Base-by-base conservation (phyloP, 2,888 invertebrate species). In the Therioaphis trifolii region DNA sequence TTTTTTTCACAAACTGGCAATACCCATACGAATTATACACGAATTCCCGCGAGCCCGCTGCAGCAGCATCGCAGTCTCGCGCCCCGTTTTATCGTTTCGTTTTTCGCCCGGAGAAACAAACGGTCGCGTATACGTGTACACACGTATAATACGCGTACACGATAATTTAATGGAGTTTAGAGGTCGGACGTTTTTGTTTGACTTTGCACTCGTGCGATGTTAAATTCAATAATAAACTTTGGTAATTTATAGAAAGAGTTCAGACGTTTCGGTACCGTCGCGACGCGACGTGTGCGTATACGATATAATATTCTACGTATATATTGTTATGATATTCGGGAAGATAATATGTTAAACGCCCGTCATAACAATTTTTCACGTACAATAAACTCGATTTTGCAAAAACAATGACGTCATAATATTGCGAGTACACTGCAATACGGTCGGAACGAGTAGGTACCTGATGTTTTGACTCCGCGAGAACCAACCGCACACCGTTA, bases 181-280 rank as follows among this genome's bases (percentile, higher is more conserved):
- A 4, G 27, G 61, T 5, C 14, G 12, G 52, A 72, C 29, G 49
- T 72, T 72, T 72, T 72, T 29, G 12, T 72, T 72, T 29, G 1
- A 52, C n/a, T 52, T 72, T 46, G 12, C 49, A 52, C 14, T 49
- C 52, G 29, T 29, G 49, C 12, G 43, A 29, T 72, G 52, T 72
- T 29, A 29, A 52, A 72, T 72, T 29, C n/a, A 49, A 72, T 49
- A 72, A 72, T 72, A n/a, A 52, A 72, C 29, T 72, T 52, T 52
- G 49, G 27, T 72, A 29, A 49, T 72, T 72, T 52, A n/a, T n/a
- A 52, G 5, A 29, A 29, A 14, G n/a, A n/a, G 1, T n/a, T 72
- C n/a, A 29, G 29, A 29, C 15, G 29, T 29, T 29, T 29, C 43
- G 15, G 0, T 24, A 24, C 2, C 5, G 55, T 18, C 9, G 9